A percentile compares a stretch with the other conserved stretches of the same genome.
Evolutionary conservation across 1,140 invertebrate genomes (phyloP).

Genomic region (Calycopis cecrops): DNA sequence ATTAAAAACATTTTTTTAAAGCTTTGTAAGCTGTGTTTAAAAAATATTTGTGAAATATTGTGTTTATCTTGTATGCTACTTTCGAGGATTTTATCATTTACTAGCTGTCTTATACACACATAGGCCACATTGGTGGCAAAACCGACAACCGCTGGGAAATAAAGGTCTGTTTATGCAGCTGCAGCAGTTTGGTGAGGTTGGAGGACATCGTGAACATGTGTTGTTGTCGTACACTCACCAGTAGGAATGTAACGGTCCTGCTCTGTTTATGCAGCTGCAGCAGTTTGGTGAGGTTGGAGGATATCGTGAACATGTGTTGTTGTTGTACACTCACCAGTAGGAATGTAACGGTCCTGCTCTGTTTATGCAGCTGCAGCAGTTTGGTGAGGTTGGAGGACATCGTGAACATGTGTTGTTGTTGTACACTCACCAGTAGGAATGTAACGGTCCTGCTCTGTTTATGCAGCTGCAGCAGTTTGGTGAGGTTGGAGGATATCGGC

Average conservation of each 20-base stretch:
- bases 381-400: conserved; percentile 95
- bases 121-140: no score
- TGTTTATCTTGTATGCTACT: no score
- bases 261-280: conserved; percentile 80
- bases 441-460: conserved; percentile 81
- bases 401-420: conserved; percentile 44
- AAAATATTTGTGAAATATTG: no score
- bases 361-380: conserved; percentile 84
- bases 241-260: conserved; percentile 90
- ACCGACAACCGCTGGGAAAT: no score
- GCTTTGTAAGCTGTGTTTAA: no score
- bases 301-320: no score
- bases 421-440: conserved; percentile 89
- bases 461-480: conserved; percentile 89
- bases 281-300: conserved; percentile 93
- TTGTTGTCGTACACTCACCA: conserved; percentile 82
- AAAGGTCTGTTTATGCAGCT: conserved; percentile 76
- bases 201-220: conserved; percentile 94
- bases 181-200: conserved; percentile 94
- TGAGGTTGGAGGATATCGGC: conserved; percentile 93
- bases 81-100: no score
- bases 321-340: conserved; percentile 83
- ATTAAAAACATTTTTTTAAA: no score
- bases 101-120: no score
- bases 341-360: conserved; percentile 87